Evolutionary conservation across 1,140 invertebrate genomes (phyloP).

Genomic region (Drosophila albomicans): DNA sequence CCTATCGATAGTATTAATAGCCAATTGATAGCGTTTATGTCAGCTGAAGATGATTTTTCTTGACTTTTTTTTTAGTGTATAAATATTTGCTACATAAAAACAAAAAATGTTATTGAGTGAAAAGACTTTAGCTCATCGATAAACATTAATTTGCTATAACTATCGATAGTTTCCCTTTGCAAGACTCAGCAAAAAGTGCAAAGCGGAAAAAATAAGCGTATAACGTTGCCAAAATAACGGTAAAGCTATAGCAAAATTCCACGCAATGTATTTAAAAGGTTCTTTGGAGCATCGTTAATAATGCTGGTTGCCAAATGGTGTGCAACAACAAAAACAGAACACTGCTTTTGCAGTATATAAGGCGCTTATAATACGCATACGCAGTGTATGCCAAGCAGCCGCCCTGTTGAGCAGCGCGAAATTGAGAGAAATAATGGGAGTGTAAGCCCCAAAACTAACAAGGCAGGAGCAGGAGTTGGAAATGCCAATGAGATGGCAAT

Average conservation of each 20-base stretch:
- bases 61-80: no score
- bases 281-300: constrained; percentile 55
- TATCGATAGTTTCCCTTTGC: not conserved
- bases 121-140: not conserved
- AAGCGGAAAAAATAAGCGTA: constrained; percentile 70
- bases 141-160: not conserved
- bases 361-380: constrained; percentile 67
- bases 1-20: no score
- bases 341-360: constrained; percentile 36
- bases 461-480: not conserved
- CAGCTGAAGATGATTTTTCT: no score
- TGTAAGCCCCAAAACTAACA: not conserved
- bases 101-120: not conserved
- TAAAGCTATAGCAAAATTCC: constrained; percentile 61
- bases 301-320: constrained; percentile 61
- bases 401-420: not conserved
- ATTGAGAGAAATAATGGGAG: constrained; percentile 5
- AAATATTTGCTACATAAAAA: no score
- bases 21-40: no score
- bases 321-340: constrained; percentile 46
- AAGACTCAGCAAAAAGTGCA: not conserved
- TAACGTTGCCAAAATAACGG: constrained; percentile 57
- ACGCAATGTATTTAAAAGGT: constrained; percentile 43
- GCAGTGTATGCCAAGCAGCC: constrained; percentile 56
- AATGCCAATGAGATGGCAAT: constrained; percentile 45